Evolutionary conservation across 37 sponge, comb jelly and placozoan species (phyloP).

Genomic region (Lycopodina hypogea): DNA sequence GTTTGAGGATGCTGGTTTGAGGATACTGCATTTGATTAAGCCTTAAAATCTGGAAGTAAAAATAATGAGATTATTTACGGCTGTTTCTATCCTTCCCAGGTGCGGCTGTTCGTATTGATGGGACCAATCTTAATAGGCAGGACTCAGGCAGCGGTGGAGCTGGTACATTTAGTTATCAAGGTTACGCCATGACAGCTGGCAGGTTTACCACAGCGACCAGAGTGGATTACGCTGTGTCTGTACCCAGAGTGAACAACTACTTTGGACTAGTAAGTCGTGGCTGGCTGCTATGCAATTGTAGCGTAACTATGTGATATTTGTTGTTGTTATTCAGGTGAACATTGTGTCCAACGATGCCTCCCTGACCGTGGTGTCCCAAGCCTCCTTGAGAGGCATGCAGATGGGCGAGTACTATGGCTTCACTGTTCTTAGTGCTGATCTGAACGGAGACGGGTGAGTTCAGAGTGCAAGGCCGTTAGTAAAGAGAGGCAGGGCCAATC

Average conservation of each 20-base stretch:
- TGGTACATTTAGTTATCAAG: constrained; percentile 13
- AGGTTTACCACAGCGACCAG: not conserved
- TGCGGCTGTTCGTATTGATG: no score
- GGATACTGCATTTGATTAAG: no score
- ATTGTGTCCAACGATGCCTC: constrained; percentile 7
- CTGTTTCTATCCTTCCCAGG: no score
- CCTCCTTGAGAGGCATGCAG: constrained; percentile 25
- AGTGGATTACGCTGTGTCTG: constrained; percentile 49
- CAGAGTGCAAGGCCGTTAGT: no score
- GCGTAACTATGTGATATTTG: not conserved
- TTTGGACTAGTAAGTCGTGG: constrained; percentile 46
- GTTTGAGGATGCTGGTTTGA: no score
- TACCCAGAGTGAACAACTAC: constrained; percentile 32
- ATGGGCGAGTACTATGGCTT: constrained; percentile 74
- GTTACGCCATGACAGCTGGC: constrained; percentile 47
- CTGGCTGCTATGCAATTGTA: not conserved
- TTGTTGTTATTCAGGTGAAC: constrained; percentile 20
- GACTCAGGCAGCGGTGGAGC: no score
- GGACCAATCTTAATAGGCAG: no score
- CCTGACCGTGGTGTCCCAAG: constrained; percentile 22
- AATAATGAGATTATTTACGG: no score
- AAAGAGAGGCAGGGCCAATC: no score
- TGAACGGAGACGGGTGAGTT: constrained; percentile 60
- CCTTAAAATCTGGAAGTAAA: no score
- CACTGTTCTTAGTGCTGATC: constrained; percentile 48